Evolutionary conservation across 2,888 invertebrate genomes (phyloP).

Genomic region (Acleris emargana): DNA sequence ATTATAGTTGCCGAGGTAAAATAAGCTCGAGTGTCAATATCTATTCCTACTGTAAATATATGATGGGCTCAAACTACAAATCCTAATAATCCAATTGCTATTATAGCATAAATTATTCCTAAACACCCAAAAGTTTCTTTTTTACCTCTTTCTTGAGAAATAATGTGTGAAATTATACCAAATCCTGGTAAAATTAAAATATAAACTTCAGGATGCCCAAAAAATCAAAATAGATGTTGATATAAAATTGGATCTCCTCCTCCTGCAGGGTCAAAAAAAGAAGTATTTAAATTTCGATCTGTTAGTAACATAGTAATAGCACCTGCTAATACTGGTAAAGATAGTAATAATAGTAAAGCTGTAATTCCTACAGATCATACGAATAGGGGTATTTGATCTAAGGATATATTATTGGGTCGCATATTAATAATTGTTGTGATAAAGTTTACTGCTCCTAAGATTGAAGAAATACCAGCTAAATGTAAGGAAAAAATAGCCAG

Average conservation of each 20-base stretch:
- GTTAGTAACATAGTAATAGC: conserved; percentile 91
- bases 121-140: conserved; percentile 88
- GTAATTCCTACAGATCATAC: conserved; percentile 87
- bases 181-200: conserved; percentile 93
- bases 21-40: conserved; percentile 92
- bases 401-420: conserved; percentile 82
- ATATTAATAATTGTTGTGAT: conserved; percentile 90
- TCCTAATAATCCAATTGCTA: conserved; percentile 91
- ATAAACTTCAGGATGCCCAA: conserved; percentile 94
- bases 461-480: conserved; percentile 88
- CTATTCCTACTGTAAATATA: conserved; percentile 93
- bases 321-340: conserved; percentile 90
- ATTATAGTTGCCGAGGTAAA: conserved; percentile 94
- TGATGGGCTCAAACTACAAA: conserved; percentile 94
- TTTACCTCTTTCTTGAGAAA: conserved; percentile 89
- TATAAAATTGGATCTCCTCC: conserved; percentile 92
- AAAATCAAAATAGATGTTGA: conserved; percentile 94
- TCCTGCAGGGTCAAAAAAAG: conserved; percentile 91
- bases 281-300: conserved; percentile 91
- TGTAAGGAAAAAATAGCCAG: conserved; percentile 90
- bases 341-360: conserved; percentile 84
- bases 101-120: conserved; percentile 93
- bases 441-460: conserved; percentile 92
- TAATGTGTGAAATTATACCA: conserved; percentile 91
- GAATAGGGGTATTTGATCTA: conserved; percentile 88